These are phyloP conservation scores for Himalopsyche japonica DNA, from an alignment of 2,888 invertebrate species.

Conservation along the genomic window DNA sequence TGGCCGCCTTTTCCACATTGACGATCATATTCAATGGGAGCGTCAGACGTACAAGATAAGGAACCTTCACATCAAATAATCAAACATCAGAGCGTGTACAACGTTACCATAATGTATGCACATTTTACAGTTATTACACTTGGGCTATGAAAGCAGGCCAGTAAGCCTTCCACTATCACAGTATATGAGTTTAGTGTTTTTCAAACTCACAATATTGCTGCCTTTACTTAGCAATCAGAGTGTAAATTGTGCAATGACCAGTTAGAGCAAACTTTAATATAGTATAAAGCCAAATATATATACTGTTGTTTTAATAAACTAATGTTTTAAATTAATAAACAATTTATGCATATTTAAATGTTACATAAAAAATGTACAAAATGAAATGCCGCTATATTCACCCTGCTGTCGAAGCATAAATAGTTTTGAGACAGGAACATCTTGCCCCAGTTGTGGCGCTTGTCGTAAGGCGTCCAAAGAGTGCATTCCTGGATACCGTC, in stretches of 20 bases:
- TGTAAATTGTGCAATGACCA: too few relatives aligned
- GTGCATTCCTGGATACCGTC: slow-evolving; percentile 93
- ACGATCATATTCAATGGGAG: slow-evolving; percentile 85
- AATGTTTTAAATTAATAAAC: not conserved
- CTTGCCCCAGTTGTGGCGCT: slow-evolving; percentile 83
- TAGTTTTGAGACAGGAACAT: slow-evolving; percentile 93
- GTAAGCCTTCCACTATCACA: too few relatives aligned
- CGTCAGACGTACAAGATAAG: slow-evolving; percentile 80
- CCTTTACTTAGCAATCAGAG: too few relatives aligned
- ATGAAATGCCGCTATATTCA: slow-evolving; percentile 49
- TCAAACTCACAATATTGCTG: too few relatives aligned
- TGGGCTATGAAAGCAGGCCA: too few relatives aligned
- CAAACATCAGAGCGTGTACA: slow-evolving; percentile 16
- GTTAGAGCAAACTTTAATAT: too few relatives aligned
- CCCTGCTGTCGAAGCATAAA: slow-evolving; percentile 94
- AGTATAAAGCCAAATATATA: too few relatives aligned
- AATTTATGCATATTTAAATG: too few relatives aligned
- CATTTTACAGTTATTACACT: too few relatives aligned
- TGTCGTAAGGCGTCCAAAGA: slow-evolving; percentile 94
- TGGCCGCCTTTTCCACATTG: slow-evolving; percentile 75
- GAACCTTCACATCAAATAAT: slow-evolving; percentile 60
- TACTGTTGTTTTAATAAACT: not conserved
- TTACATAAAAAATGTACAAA: too few relatives aligned
- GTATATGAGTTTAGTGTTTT: too few relatives aligned
- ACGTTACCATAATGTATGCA: not conserved